Percentiles rank a stretch among this genome's conserved stretches.
phyloP scores from a whole-genome alignment of 1,140 invertebrate species.

The Drosophila azteca region DNA sequence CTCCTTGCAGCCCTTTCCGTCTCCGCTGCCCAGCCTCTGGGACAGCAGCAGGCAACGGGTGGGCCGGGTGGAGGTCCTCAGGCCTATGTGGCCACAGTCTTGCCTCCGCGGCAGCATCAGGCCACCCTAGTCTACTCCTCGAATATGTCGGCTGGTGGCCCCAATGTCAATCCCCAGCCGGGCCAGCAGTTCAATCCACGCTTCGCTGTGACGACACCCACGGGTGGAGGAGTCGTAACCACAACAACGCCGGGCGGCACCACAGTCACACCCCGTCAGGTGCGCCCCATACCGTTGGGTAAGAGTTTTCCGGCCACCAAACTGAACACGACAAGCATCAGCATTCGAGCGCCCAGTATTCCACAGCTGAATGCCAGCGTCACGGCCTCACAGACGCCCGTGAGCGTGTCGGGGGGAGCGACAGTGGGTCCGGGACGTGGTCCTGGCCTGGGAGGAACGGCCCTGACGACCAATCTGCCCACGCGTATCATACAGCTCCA shows the following conservation, averaged over 20 bases:
- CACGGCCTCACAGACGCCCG: constrained; percentile 56
- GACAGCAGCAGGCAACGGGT: constrained; percentile 36
- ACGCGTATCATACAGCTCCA: constrained; percentile 83
- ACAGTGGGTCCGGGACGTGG: constrained; percentile 54
- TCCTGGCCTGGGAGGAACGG: constrained; percentile 48
- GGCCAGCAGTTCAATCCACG: constrained; percentile 78
- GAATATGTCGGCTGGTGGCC: constrained; percentile 46
- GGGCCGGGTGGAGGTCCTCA: constrained; percentile 61
- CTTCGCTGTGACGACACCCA: constrained; percentile 75
- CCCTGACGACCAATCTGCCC: constrained; percentile 66
- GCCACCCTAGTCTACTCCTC: constrained; percentile 82
- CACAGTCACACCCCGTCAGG: constrained; percentile 64
- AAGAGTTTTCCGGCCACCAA: constrained; percentile 74
- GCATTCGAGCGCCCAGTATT: constrained; percentile 77
- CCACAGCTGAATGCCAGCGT: constrained; percentile 61
- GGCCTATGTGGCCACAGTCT: constrained; percentile 78
- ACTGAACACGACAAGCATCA: constrained; percentile 79
- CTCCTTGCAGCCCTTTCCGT: constrained; percentile 45
- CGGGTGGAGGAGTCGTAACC: constrained; percentile 30
- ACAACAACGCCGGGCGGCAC: constrained; percentile 65
- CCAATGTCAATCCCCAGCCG: constrained; percentile 53
- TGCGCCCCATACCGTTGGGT: constrained; percentile 75
- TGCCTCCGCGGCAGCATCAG: constrained; percentile 79
- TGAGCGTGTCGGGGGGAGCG: constrained; percentile 59
- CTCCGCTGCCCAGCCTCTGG: constrained; percentile 48